Evolutionary conservation across 2,888 invertebrate genomes (phyloP), one percentile per base, ranked within the genome.

Genomic region (Tridacna crocea): DNA sequence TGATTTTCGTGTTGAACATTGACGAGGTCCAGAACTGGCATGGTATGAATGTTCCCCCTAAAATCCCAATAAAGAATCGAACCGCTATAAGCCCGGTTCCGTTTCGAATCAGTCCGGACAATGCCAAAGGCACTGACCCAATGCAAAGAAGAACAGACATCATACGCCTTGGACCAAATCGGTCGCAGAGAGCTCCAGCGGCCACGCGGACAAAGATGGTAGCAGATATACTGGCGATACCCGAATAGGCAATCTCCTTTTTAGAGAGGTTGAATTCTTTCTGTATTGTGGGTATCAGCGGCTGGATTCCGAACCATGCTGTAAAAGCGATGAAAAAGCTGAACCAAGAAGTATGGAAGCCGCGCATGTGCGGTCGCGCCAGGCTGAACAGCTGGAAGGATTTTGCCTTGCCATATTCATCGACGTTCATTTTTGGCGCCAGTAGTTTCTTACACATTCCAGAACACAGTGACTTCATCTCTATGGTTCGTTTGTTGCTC

Each of bases 1-100:
- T 72, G 0, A 84, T 84, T 36, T 84, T 79, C 13, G 22, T n/a
- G 58, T 77, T 80, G 65, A 80, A 84, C 80, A 84, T 80, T n/a
- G 75, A 66, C 0, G 74, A 80, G 2, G 78, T 76, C 84, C 84
- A 84, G 46, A 81, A 81, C 60, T 84, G 76, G 63, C 82, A 77
- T 10, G 82, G 82, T 17, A 82, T 75, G n/a, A 82, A 82, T 2
- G 75, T 63, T 48, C 75, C 82, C 11, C 82, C 82, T 24, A 82
- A 48, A 19, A 82, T 58, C 13, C 82, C 82, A 26, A 82, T 72
- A 26, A 58, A 81, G 6, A 81, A 48, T 24, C 77, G 60, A 17
- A 84, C 24, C 12, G 81, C 76, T 11, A 61, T 17, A 8, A 63
- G 27, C 26, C 63, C 63, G 15, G 63, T 63, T 12, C 63, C 63